phyloP scores from a whole-genome alignment of 2,888 invertebrate genomes.

The Callimorpha dominula region DNA sequence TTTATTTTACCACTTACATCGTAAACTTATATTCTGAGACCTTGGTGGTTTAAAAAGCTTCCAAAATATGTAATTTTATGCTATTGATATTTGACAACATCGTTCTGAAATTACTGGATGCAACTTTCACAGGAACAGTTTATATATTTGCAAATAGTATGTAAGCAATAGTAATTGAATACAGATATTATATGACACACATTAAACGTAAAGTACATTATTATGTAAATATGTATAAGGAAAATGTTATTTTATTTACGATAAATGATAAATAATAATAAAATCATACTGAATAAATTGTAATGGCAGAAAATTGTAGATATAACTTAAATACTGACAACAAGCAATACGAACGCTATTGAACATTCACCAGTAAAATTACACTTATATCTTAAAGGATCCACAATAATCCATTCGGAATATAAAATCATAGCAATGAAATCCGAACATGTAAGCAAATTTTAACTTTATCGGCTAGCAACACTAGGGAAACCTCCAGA shows the following conservation, averaged over 20 bases:
- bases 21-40: neutral
- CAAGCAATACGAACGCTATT: neutral
- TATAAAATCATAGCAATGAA: neutral
- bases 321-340: neutral
- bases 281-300: neutral
- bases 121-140: too few relatives aligned
- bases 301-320: neutral
- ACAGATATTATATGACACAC: too few relatives aligned
- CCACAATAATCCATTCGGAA: neutral
- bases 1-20: neutral
- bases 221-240: neutral
- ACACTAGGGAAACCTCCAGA: constrained; percentile 43
- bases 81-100: too few relatives aligned
- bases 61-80: neutral
- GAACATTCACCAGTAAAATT: too few relatives aligned
- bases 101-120: too few relatives aligned
- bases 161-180: too few relatives aligned
- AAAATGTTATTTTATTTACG: neutral
- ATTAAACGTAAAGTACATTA: neutral
- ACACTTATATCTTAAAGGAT: neutral
- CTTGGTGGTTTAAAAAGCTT: neutral
- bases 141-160: too few relatives aligned
- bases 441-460: constrained; percentile 12
- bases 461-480: constrained; percentile 19
- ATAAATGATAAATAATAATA: neutral